These are phyloP conservation scores for Eudyptes chrysolophus DNA, from an alignment of 2,113 vertebrate species.

Conservation along the genomic window DNA sequence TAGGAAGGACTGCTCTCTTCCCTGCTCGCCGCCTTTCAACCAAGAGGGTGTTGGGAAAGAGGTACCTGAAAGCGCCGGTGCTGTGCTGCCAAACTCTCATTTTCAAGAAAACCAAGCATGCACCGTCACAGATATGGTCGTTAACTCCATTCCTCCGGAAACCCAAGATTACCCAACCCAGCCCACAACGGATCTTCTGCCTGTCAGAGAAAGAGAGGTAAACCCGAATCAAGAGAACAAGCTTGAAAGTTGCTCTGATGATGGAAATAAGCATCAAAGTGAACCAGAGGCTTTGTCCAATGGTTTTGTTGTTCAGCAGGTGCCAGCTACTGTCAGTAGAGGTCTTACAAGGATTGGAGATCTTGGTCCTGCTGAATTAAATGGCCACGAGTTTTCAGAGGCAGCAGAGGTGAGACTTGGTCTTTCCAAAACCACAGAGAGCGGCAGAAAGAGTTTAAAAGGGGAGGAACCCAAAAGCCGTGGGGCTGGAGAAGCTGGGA, in stretches of 20 bases:
- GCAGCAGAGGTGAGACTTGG: background rate
- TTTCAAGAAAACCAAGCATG: background rate
- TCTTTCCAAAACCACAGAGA: background rate
- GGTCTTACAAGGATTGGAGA: background rate
- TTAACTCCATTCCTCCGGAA: constrained; percentile 4
- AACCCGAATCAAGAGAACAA: background rate
- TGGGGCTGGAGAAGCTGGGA: background rate
- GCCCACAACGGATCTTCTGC: constrained; percentile 1
- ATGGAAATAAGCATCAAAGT: background rate
- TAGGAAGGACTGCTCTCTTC: background rate
- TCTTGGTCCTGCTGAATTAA: background rate
- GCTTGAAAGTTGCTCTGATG: background rate
- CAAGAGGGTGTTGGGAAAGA: background rate
- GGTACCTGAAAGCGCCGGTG: background rate
- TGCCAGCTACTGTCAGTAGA: background rate
- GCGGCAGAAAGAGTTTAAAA: background rate
- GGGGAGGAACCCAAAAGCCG: background rate
- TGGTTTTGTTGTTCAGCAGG: background rate
- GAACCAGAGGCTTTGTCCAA: background rate
- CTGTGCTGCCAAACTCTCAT: background rate
- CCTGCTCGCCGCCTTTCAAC: background rate
- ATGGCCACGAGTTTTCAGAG: background rate
- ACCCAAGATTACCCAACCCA: constrained; percentile 36
- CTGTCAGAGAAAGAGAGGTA: background rate
- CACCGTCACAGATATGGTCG: background rate